Evolutionary conservation across 2,113 vertebrate species (phyloP).

Genomic region (Myodes glareolus): DNA sequence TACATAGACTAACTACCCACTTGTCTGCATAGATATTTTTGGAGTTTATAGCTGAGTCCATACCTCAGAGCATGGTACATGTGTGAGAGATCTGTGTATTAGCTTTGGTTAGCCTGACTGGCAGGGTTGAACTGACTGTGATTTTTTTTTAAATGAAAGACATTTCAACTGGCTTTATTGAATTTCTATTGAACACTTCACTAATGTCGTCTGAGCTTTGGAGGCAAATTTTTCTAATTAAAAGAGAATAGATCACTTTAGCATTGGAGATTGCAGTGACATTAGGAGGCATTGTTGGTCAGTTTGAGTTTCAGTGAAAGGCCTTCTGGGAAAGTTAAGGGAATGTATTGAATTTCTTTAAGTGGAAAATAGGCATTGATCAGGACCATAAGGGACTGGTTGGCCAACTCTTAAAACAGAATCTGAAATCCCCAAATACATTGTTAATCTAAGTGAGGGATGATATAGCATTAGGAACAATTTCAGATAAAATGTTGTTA

Average conservation of each 20-base stretch:
- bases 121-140: neutral
- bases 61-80: neutral
- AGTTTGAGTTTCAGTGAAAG: neutral
- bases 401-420: neutral
- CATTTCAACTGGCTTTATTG: slow-evolving; percentile 8
- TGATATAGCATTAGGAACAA: neutral
- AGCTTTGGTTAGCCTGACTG: neutral
- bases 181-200: slow-evolving; percentile 1
- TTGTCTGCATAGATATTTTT: neutral
- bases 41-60: neutral
- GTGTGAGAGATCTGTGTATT: neutral
- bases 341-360: slow-evolving; percentile 2
- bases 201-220: slow-evolving; percentile 13
- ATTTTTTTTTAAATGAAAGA: neutral
- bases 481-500: neutral
- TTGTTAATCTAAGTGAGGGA: neutral
- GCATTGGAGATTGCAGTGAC: neutral
- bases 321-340: slow-evolving; percentile 2
- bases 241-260: neutral
- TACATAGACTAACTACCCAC: neutral
- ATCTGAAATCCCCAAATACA: neutral
- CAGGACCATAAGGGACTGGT: neutral
- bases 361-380: slow-evolving; percentile 6
- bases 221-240: slow-evolving; percentile 30
- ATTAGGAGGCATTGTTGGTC: neutral